phyloP scores from a whole-genome alignment of 2,888 invertebrate species.

The Chrysina gloriosa region DNA sequence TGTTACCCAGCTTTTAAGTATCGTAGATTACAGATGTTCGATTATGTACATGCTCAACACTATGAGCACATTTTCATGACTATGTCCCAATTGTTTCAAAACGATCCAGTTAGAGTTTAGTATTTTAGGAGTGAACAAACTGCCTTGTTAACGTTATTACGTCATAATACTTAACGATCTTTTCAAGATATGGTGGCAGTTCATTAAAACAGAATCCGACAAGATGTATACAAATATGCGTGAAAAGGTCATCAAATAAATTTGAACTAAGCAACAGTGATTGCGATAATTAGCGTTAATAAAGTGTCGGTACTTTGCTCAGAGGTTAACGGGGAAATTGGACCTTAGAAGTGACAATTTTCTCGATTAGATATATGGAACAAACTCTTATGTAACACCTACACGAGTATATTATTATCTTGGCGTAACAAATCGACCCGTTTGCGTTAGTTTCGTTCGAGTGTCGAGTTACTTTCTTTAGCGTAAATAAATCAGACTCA shows the following conservation, averaged over 20 bases:
- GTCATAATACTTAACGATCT: background rate
- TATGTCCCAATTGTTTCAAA: too few species aligned
- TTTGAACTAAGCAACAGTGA: background rate
- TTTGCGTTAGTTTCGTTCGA: background rate
- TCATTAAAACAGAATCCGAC: slow-evolving; percentile 2
- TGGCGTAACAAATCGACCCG: slow-evolving; percentile 4
- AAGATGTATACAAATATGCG: background rate
- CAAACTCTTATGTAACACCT: slow-evolving; percentile 10
- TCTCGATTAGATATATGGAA: slow-evolving; percentile 15
- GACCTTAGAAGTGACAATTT: slow-evolving; percentile 12
- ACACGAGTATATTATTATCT: background rate
- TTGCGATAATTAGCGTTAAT: slow-evolving; percentile 16
- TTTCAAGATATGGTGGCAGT: background rate
- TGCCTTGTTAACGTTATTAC: background rate
- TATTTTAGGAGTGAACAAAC: too few species aligned
- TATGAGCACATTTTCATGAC: too few species aligned
- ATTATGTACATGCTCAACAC: too few species aligned
- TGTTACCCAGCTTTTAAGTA: too few species aligned
- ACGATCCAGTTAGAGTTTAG: too few species aligned
- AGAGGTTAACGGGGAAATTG: background rate
- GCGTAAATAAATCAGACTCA: background rate
- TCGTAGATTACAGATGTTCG: too few species aligned
- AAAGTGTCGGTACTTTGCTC: background rate
- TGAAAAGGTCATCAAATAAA: slow-evolving; percentile 15
- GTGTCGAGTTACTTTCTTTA: slow-evolving; percentile 7